These are phyloP conservation scores for Catocala sponsa DNA, from an alignment of 2,888 invertebrate species.

Conservation along the genomic window DNA sequence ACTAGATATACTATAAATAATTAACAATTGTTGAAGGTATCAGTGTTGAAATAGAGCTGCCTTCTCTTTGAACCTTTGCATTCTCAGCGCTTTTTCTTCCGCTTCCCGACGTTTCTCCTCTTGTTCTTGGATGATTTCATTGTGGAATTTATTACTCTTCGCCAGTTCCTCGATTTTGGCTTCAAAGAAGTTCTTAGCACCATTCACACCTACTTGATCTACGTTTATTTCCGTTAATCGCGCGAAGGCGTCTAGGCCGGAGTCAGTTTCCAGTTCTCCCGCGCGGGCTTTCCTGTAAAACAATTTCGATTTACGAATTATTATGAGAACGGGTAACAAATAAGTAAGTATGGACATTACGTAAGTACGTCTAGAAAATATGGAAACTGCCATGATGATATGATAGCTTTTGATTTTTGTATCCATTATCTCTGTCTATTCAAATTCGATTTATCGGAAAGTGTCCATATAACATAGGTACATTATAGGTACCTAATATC, in stretches of 20 bases:
- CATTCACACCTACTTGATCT: slow-evolving; percentile 97
- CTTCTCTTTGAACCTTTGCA: slow-evolving; percentile 95
- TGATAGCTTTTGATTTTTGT: no score
- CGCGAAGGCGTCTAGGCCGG: slow-evolving; percentile 95
- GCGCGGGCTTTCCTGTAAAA: slow-evolving; percentile 94
- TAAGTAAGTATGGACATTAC: no score
- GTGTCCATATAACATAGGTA: no score
- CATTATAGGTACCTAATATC: no score
- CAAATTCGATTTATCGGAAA: no score
- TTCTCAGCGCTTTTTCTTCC: slow-evolving; percentile 94
- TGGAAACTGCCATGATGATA: no score
- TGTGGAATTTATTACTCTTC: slow-evolving; percentile 95
- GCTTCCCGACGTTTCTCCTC: slow-evolving; percentile 95
- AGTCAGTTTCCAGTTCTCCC: slow-evolving; percentile 95
- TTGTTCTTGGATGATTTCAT: slow-evolving; percentile 97
- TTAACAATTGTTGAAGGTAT: slow-evolving; percentile 49
- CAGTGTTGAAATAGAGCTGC: slow-evolving; percentile 92
- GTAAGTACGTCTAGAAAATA: no score
- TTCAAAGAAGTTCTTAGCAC: slow-evolving; percentile 98
- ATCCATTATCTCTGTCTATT: no score
- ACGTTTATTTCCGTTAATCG: slow-evolving; percentile 97
- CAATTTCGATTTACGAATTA: background rate
- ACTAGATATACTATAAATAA: slow-evolving; percentile 72
- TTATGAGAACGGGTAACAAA: no score
- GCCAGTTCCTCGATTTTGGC: slow-evolving; percentile 97